Evolutionary conservation across 2,888 invertebrate species (phyloP).

Genomic region (Clitarchus hookeri): DNA sequence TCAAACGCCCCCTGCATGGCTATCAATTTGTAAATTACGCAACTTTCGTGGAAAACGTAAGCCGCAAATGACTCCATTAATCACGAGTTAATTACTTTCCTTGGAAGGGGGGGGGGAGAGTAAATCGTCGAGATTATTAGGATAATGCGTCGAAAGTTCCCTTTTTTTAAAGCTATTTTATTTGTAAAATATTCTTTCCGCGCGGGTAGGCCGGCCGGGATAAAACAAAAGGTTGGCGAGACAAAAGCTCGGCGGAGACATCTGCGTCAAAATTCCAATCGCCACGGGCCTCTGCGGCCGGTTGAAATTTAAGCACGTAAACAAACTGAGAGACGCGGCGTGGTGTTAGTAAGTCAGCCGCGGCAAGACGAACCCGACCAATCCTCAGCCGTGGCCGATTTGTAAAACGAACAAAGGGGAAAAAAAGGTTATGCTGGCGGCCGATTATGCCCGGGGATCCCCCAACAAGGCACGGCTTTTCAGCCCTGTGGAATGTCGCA

Average conservation of each 20-base stretch:
- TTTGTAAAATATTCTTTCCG: not conserved
- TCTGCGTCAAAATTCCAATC: not conserved
- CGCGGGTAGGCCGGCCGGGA: not conserved
- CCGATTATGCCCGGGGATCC: not conserved
- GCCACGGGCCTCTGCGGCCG: not conserved
- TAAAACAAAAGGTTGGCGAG: not conserved
- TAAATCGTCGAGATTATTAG: constrained; percentile 14
- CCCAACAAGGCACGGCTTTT: not conserved
- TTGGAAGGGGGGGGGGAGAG: not conserved
- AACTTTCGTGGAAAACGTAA: constrained; percentile 6
- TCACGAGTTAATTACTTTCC: not conserved
- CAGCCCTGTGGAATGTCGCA: constrained; percentile 35
- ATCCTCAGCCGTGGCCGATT: not conserved
- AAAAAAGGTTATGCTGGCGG: not conserved
- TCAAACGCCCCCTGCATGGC: not conserved
- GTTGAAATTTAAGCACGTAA: not conserved
- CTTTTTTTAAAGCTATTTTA: not conserved
- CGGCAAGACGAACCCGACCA: not conserved
- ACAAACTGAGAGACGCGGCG: not conserved
- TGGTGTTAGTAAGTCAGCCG: not conserved
- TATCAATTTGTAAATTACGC: not conserved
- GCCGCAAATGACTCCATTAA: constrained; percentile 6
- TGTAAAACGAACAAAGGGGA: not conserved
- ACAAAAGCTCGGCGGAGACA: not conserved
- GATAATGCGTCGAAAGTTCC: not conserved